A percentile compares a stretch with the other conserved stretches of the same genome.
These are phyloP conservation scores for Pachypanchax playfairii DNA, from an alignment of 2,113 vertebrate genomes.

Conservation along the genomic window DNA sequence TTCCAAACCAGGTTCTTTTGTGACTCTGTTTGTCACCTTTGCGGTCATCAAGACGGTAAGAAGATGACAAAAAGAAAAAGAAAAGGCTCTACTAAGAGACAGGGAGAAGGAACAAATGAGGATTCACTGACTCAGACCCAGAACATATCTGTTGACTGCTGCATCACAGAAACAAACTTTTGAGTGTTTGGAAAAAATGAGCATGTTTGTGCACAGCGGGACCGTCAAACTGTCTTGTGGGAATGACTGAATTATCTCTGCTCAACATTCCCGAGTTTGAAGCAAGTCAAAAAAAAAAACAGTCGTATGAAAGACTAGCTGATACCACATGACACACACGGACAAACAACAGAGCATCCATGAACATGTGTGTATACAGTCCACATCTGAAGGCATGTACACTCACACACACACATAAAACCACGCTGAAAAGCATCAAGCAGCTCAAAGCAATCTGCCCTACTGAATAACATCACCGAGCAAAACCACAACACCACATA, in stretches of 20 bases:
- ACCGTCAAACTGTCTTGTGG: constrained; percentile 35
- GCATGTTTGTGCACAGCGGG: constrained; percentile 22
- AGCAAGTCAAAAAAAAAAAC: constrained; percentile 28
- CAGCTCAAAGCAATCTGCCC: constrained; percentile 67
- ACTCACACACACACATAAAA: constrained; percentile 38
- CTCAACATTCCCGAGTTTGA: constrained; percentile 55
- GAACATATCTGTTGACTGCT: constrained; percentile 30
- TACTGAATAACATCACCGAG: constrained; percentile 68
- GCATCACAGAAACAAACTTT: constrained; percentile 35
- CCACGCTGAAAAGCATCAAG: constrained; percentile 73
- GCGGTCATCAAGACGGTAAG: neutral
- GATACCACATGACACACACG: constrained; percentile 40
- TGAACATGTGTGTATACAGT: constrained; percentile 16
- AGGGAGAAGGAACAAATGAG: constrained; percentile 4
- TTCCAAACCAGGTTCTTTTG: neutral
- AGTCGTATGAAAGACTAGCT: constrained; percentile 58
- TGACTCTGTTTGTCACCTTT: neutral
- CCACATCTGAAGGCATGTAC: constrained; percentile 23
- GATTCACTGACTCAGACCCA: constrained; percentile 7
- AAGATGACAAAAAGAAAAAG: constrained; percentile 8
- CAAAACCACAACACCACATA: constrained; percentile 66
- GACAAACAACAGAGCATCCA: neutral
- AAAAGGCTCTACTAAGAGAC: constrained; percentile 10
- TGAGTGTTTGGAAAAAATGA: constrained; percentile 19
- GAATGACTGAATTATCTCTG: constrained; percentile 44